Evolutionary conservation across 64 coral and sea anemone species (phyloP).

Genomic region (Porites australiensis): DNA sequence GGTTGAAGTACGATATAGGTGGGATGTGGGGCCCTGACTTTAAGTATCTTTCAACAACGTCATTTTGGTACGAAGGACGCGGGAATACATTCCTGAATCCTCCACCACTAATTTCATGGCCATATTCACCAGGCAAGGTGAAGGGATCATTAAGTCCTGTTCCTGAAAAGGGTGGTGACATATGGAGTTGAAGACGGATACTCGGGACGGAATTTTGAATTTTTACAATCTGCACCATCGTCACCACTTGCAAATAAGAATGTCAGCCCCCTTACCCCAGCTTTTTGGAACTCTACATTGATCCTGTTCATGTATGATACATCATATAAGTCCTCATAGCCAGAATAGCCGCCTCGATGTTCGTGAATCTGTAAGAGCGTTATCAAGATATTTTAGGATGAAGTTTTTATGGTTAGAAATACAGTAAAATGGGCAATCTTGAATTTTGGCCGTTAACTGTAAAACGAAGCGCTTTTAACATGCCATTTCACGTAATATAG

Average conservation of each 20-base stretch:
- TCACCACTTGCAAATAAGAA: constrained; percentile 99
- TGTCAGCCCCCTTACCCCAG: constrained; percentile 89
- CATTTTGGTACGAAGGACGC: constrained; percentile 84
- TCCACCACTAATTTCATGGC: constrained; percentile 95
- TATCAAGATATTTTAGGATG: too few species aligned
- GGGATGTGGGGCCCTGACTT: constrained; percentile 87
- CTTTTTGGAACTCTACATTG: constrained; percentile 94
- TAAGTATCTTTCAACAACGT: constrained; percentile 86
- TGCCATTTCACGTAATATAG: too few species aligned
- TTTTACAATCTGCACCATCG: constrained; percentile 94
- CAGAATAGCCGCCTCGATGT: constrained; percentile 94
- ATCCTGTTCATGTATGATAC: constrained; percentile 95
- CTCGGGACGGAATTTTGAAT: constrained; percentile 88
- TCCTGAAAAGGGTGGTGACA: constrained; percentile 92
- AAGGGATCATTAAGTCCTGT: constrained; percentile 93
- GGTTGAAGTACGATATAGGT: constrained; percentile 72
- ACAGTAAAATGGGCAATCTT: too few species aligned
- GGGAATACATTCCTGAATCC: constrained; percentile 93
- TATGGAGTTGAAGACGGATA: constrained; percentile 95
- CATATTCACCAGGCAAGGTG: constrained; percentile 70
- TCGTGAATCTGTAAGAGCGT: too few species aligned
- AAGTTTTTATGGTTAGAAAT: too few species aligned
- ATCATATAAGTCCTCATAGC: constrained; percentile 86
- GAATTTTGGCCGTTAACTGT: too few species aligned
- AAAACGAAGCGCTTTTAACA: too few species aligned